Conservation (phyloP, 1,140 invertebrate species). For the Paraescarpia echinospica region DNA sequence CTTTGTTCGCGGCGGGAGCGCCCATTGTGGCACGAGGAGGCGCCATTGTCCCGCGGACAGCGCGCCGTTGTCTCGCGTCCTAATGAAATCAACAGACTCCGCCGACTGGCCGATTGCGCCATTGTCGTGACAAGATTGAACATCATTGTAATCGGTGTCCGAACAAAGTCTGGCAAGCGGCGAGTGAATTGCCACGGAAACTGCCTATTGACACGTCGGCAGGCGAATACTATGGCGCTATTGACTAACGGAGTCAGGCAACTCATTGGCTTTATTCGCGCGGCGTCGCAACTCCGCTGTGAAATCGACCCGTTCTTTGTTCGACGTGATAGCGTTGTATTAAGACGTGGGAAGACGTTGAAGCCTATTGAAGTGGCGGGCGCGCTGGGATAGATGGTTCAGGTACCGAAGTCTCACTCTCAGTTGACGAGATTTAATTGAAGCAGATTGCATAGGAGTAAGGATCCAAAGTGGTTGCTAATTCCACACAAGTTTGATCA, state of each 20-base stretch:
- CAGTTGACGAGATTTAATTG: too few species aligned
- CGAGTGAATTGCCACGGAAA: neutral
- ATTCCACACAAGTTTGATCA: too few species aligned
- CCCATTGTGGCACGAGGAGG: too few species aligned
- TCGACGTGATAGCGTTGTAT: neutral
- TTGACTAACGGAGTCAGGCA: neutral
- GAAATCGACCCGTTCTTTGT: neutral
- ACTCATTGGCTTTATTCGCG: neutral
- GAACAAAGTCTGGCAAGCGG: neutral
- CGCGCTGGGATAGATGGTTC: neutral
- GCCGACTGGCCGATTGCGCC: neutral
- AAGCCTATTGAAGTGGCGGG: neutral
- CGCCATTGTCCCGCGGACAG: neutral
- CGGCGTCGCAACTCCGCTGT: neutral
- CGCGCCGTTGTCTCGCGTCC: neutral
- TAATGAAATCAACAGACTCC: neutral
- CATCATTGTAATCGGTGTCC: neutral
- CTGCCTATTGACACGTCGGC: neutral
- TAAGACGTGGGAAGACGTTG: neutral
- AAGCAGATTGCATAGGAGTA: too few species aligned
- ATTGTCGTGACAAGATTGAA: neutral
- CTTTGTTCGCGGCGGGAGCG: neutral
- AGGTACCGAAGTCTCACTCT: too few species aligned
- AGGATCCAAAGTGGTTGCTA: too few species aligned
- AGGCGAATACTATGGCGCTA: neutral